Conservation (phyloP, 2,888 invertebrate genomes). For the Eledona agricola region DNA sequence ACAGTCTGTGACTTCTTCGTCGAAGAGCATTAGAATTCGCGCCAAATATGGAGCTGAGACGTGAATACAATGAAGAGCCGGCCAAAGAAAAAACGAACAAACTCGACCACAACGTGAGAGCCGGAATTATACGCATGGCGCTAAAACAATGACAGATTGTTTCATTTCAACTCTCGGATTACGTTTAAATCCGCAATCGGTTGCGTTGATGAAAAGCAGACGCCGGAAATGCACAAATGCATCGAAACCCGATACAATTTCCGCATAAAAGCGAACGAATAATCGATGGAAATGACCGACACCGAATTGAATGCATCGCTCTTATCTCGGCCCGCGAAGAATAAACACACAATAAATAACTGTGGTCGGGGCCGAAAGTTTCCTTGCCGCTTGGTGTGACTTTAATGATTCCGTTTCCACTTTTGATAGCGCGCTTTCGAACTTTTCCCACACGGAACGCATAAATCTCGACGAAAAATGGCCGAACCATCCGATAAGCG, state of each 20-base stretch:
- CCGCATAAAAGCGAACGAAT: constrained; percentile 11
- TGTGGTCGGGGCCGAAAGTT: too few relatives aligned
- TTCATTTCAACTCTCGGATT: too few relatives aligned
- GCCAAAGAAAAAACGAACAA: constrained; percentile 16
- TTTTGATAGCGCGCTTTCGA: constrained; percentile 10
- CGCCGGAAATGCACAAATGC: constrained; percentile 17
- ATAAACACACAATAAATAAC: too few relatives aligned
- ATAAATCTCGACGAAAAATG: constrained; percentile 18
- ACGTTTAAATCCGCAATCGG: too few relatives aligned
- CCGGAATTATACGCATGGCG: constrained; percentile 4
- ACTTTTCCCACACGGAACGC: constrained; percentile 13
- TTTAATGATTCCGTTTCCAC: constrained; percentile 10
- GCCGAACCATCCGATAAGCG: constrained; percentile 10
- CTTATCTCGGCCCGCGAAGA: too few relatives aligned
- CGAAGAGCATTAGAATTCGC: constrained; percentile 8
- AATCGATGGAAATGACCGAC: too few relatives aligned
- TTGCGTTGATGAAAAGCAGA: constrained; percentile 10
- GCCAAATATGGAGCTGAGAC: constrained; percentile 18
- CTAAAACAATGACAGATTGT: not conserved
- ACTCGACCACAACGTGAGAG: constrained; percentile 3
- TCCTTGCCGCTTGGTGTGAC: constrained; percentile 1
- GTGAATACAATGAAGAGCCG: constrained; percentile 5
- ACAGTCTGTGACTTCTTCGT: constrained; percentile 14
- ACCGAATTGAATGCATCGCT: too few relatives aligned
- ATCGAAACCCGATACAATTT: constrained; percentile 13